phyloP scores from a whole-genome alignment of 2,113 vertebrate genomes.

The Semnopithecus entellus region DNA sequence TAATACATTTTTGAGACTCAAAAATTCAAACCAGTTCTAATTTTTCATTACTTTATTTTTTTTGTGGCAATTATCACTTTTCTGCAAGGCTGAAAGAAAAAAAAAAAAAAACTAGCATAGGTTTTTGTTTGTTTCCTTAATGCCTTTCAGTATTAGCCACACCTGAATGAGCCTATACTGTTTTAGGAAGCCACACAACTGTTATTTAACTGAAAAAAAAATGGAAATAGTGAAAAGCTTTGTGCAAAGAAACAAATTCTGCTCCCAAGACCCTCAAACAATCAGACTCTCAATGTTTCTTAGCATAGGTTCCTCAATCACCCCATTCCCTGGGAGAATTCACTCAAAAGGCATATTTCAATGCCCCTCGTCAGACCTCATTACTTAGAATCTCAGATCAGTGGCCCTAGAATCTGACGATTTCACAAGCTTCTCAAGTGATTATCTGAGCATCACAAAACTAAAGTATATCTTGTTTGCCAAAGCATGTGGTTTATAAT shows the following conservation, averaged over 20 bases:
- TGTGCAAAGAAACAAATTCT: conserved; percentile 9
- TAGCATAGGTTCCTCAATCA: not conserved
- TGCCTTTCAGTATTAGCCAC: not conserved
- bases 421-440: not conserved
- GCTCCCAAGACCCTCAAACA: not conserved
- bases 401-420: not conserved
- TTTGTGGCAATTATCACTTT: conserved; percentile 23
- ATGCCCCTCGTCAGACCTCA: not conserved
- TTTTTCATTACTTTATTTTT: conserved; percentile 17
- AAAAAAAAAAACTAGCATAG: not conserved
- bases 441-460: not conserved
- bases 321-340: not conserved
- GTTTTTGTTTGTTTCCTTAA: not conserved
- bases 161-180: not conserved
- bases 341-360: not conserved
- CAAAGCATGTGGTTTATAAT: not conserved
- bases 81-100: not conserved
- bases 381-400: not conserved
- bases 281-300: not conserved
- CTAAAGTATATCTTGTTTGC: not conserved
- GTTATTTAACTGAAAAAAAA: not conserved
- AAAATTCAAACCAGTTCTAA: conserved; percentile 7
- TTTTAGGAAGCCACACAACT: not conserved
- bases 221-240: not conserved
- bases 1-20: not conserved